phyloP scores from a whole-genome alignment of 2,888 invertebrate species.

The Ichneumoninae sp. region DNA sequence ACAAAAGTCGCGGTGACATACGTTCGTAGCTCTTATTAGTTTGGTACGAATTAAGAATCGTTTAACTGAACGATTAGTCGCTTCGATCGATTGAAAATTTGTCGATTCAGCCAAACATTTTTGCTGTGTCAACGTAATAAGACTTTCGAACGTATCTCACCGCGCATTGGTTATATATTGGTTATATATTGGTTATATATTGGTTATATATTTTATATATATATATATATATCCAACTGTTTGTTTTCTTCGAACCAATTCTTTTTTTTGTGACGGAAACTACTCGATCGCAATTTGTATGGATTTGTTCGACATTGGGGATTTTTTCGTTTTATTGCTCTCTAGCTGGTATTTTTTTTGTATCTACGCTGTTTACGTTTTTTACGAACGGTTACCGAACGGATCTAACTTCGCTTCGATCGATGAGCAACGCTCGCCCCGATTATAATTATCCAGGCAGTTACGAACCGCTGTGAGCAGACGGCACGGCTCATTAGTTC shows the following conservation, averaged over 20 bases:
- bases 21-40: too few relatives aligned
- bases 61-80: too few relatives aligned
- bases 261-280: not conserved
- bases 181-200: too few relatives aligned
- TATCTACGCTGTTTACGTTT: constrained; percentile 13
- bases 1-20: too few relatives aligned
- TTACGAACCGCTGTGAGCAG: not conserved
- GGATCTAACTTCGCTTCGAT: not conserved
- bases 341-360: not conserved
- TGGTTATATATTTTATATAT: too few relatives aligned
- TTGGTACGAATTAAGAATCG: too few relatives aligned
- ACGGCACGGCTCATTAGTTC: not conserved
- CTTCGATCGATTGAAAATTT: too few relatives aligned
- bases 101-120: too few relatives aligned
- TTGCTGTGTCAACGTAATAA: too few relatives aligned
- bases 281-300: constrained; percentile 12
- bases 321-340: not conserved
- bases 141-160: too few relatives aligned
- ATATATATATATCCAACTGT: constrained; percentile 43
- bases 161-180: too few relatives aligned
- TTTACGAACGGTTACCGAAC: not conserved
- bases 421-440: not conserved
- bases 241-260: constrained; percentile 45
- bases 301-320: not conserved
- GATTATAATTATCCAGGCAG: not conserved